Evolutionary conservation across 2,797 vertebrate genomes (phyloP), one percentile per base, ranked within the genome.

Genomic region (Peromyscus aztecus): DNA sequence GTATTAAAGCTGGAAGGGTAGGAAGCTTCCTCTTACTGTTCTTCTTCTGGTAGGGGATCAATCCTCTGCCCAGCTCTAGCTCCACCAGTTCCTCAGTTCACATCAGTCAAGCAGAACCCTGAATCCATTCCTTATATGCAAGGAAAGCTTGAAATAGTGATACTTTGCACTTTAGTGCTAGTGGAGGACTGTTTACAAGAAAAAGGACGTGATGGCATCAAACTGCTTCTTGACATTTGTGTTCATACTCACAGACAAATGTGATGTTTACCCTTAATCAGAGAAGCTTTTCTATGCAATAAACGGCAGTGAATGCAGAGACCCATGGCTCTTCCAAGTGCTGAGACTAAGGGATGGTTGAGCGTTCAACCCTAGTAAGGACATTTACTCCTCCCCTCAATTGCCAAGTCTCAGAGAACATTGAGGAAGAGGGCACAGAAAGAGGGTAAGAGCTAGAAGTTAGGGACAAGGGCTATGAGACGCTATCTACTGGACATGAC

Each of bases 31-130:
- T 40, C 55, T 86, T n/a, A n/a, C 57, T 65, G 67, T 4, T 92
- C 12, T 94, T n/a, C 75, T 88, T 73, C 84, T 78, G 73, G 88
- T 59, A 87, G 52, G 31, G 52, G 93, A 93, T 46, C 77, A 81
- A 93, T 16, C 29, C 17, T 91, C 43, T 90, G 21, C 8, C 40
- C 21, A 77, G 21, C 0, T n/a, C 23, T 27, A 81, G 57, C 1
- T 24, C 75, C 69, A 76, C 1, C 3, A 63, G 12, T 55, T 94
- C 43, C n/a, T 37, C 69, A 91, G 29, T 61, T 90, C 71, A 85
- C 46, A 80, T 2, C 86, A 91, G 69, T 52, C 14, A 40, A 52
- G 24, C 19, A 37, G 23, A 90, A 69, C 40, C 69, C 90, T 29
- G 24, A 17, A 10, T 24, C 59, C 90, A 49, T 6, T 40, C 29